A percentile compares a stretch with the other conserved stretches of the same genome.
phyloP scores from a whole-genome alignment of 2,797 vertebrate genomes.

The Sebastes steindachneri region DNA sequence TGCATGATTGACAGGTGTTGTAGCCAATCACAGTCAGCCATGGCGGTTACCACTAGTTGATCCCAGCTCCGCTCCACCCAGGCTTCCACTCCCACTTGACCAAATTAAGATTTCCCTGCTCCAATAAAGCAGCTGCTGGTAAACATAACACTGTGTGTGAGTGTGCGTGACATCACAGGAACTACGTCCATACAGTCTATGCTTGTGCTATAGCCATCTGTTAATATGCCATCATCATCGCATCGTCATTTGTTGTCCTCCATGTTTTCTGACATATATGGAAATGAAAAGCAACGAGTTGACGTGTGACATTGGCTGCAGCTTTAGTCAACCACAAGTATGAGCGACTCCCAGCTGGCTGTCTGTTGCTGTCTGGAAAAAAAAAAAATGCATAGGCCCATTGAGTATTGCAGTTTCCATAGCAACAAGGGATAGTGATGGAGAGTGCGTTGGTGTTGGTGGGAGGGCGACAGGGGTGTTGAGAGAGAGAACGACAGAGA shows the following conservation, averaged over 20 bases:
- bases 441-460: slow-evolving; percentile 37
- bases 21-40: not conserved
- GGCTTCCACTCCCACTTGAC: not conserved
- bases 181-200: not conserved
- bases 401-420: slow-evolving; percentile 77
- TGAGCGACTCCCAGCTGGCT: not conserved
- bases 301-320: not conserved
- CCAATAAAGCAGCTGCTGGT: not conserved
- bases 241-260: not conserved
- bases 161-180: not conserved
- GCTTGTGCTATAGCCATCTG: not conserved
- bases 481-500: not conserved
- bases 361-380: not conserved
- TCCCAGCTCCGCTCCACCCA: not conserved
- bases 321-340: not conserved
- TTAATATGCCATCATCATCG: not conserved
- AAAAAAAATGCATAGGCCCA: slow-evolving; percentile 10
- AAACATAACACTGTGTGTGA: not conserved
- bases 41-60: not conserved
- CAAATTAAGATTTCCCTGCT: not conserved
- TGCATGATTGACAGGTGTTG: not conserved
- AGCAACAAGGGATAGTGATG: slow-evolving; percentile 68
- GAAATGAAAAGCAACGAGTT: not conserved
- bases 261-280: not conserved
- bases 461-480: slow-evolving; percentile 17